phyloP scores from a whole-genome alignment of 2,113 vertebrate species.

The Ageneiosus marmoratus region DNA sequence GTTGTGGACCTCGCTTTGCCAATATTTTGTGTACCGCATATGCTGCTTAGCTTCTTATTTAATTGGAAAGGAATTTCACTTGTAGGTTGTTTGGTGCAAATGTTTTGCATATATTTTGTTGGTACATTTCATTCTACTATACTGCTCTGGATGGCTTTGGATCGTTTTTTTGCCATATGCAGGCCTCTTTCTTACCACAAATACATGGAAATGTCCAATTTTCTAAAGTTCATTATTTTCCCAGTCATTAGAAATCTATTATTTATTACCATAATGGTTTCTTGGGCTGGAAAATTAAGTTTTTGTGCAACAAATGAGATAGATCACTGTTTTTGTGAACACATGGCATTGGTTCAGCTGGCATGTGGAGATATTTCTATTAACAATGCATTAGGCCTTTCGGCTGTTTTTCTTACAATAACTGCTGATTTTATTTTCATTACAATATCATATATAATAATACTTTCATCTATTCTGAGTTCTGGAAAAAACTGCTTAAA shows the following conservation, averaged over 20 bases:
- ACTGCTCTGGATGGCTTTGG: slow-evolving; percentile 46
- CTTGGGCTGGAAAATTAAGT: slow-evolving; percentile 20
- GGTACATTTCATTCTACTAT: slow-evolving; percentile 34
- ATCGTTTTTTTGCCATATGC: slow-evolving; percentile 62
- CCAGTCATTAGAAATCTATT: slow-evolving; percentile 27
- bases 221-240: slow-evolving; percentile 32
- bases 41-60: slow-evolving; percentile 52
- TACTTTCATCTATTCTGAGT: slow-evolving; percentile 49
- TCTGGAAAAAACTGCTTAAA: slow-evolving; percentile 54
- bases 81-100: slow-evolving; percentile 60
- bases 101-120: slow-evolving; percentile 61
- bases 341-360: slow-evolving; percentile 29
- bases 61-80: slow-evolving; percentile 49
- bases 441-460: slow-evolving; percentile 63
- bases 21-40: slow-evolving; percentile 31
- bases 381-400: slow-evolving; percentile 40
- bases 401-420: slow-evolving; percentile 19
- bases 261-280: background rate
- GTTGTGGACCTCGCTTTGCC: slow-evolving; percentile 39
- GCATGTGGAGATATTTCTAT: slow-evolving; percentile 22
- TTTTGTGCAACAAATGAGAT: slow-evolving; percentile 41
- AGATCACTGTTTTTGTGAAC: slow-evolving; percentile 49
- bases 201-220: slow-evolving; percentile 30
- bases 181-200: slow-evolving; percentile 55
- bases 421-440: slow-evolving; percentile 50